Evolutionary conservation across 2,797 vertebrate genomes (phyloP).

Genomic region (Epinephelus awoara): DNA sequence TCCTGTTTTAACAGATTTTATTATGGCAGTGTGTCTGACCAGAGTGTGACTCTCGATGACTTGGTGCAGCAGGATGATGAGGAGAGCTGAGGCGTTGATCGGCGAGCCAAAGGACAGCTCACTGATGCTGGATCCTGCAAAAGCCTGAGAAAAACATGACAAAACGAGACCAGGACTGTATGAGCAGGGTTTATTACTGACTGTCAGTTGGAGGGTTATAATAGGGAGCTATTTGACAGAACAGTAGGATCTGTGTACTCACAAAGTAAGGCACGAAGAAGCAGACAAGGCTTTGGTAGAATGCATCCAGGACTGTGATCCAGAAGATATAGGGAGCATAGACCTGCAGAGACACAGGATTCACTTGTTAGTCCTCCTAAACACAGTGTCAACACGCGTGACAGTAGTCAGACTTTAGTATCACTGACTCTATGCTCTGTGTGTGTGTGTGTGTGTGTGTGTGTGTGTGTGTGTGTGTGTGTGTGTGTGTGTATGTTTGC

Average conservation of each 20-base stretch:
- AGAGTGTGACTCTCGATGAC: slow-evolving; percentile 94
- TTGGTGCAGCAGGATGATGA: slow-evolving; percentile 93
- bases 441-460: too few relatives aligned
- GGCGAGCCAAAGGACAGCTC: slow-evolving; percentile 92
- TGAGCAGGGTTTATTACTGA: too few relatives aligned
- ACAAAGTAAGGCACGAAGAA: slow-evolving; percentile 96
- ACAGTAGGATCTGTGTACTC: slow-evolving; percentile 76
- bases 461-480: too few relatives aligned
- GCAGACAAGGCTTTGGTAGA: slow-evolving; percentile 95
- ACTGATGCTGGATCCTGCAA: slow-evolving; percentile 88
- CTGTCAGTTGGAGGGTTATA: too few relatives aligned
- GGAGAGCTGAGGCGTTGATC: slow-evolving; percentile 91
- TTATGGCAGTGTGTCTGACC: slow-evolving; percentile 83
- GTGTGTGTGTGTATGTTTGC: background rate
- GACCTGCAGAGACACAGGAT: slow-evolving; percentile 80
- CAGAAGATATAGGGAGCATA: slow-evolving; percentile 89
- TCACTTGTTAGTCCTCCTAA: background rate
- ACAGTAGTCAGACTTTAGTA: background rate
- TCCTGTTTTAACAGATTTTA: too few relatives aligned
- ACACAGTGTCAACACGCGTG: background rate
- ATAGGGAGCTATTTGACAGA: background rate
- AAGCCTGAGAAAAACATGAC: slow-evolving; percentile 81
- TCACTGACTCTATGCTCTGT: background rate
- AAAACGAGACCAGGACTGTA: background rate
- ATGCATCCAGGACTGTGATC: slow-evolving; percentile 93